phyloP scores from a whole-genome alignment of 2,888 invertebrate species.

The Brenthis ino region DNA sequence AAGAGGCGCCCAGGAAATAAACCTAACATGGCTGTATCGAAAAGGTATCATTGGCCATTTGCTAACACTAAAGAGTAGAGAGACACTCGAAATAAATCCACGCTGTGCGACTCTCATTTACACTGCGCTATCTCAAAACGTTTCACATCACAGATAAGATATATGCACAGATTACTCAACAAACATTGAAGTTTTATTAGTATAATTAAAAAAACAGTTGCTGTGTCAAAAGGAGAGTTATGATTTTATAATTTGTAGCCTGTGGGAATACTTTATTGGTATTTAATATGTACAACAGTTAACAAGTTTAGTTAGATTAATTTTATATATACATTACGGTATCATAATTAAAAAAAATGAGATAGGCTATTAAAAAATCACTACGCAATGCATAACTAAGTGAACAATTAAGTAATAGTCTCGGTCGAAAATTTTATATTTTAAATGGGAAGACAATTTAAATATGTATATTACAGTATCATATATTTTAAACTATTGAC shows the following conservation, averaged over 20 bases:
- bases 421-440: too few relatives aligned
- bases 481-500: too few relatives aligned
- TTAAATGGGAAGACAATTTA: too few relatives aligned
- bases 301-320: neutral
- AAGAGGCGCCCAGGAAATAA: too few relatives aligned
- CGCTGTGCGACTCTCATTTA: slow-evolving; percentile 8
- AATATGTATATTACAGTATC: too few relatives aligned
- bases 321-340: too few relatives aligned
- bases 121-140: slow-evolving; percentile 22
- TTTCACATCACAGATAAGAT: slow-evolving; percentile 34
- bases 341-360: too few relatives aligned
- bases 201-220: slow-evolving; percentile 3
- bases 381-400: too few relatives aligned
- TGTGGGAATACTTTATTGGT: too few relatives aligned
- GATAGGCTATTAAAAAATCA: too few relatives aligned
- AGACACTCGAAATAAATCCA: slow-evolving; percentile 21
- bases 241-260: too few relatives aligned
- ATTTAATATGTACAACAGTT: neutral
- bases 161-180: slow-evolving; percentile 26
- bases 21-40: neutral
- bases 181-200: slow-evolving; percentile 23
- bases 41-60: neutral
- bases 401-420: too few relatives aligned
- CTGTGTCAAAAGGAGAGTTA: neutral
- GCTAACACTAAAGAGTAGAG: neutral